Evolutionary conservation across 2,888 invertebrate species (phyloP).

Genomic region (Drosophila suboccidentalis): DNA sequence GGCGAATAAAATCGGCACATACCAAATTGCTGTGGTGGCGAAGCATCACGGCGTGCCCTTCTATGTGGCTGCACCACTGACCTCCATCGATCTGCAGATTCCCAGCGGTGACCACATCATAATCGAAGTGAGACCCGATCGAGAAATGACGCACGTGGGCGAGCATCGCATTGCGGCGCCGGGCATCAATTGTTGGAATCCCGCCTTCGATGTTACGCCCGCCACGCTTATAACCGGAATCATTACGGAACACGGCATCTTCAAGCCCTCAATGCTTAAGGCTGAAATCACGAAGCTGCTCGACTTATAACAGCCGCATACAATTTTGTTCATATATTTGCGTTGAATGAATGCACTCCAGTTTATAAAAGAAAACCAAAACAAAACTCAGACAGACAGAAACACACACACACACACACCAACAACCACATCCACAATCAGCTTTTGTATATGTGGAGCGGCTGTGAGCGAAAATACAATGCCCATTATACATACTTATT

Average conservation of each 20-base stretch:
- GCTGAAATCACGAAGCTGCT: conserved; percentile 77
- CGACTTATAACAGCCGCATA: conserved; percentile 63
- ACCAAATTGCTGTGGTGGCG: conserved; percentile 97
- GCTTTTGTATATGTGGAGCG: conserved; percentile 47
- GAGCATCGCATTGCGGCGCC: conserved; percentile 95
- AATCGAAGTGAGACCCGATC: conserved; percentile 96
- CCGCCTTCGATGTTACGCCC: conserved; percentile 99
- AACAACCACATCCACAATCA: conserved; percentile 21
- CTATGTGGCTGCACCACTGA: conserved; percentile 97
- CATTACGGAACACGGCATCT: conserved; percentile 97
- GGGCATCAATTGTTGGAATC: conserved; percentile 98
- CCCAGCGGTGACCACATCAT: conserved; percentile 93
- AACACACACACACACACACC: conserved; percentile 24
- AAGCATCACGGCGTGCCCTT: conserved; percentile 96
- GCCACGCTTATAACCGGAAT: conserved; percentile 96
- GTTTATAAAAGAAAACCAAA: conserved; percentile 37
- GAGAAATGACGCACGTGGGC: conserved; percentile 96
- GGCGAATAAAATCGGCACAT: conserved; percentile 99
- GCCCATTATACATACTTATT: conserved; percentile 35
- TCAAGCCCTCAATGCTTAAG: conserved; percentile 87
- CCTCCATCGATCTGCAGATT: conserved; percentile 94
- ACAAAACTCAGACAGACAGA: conserved; percentile 26
- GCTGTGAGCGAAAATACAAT: conserved; percentile 53
- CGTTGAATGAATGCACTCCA: conserved; percentile 69
- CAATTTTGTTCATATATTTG: conserved; percentile 47